A percentile compares a stretch with the other conserved stretches of the same genome.
Evolutionary conservation across 1,140 invertebrate genomes (phyloP).

Genomic region (Liolophura sinensis): DNA sequence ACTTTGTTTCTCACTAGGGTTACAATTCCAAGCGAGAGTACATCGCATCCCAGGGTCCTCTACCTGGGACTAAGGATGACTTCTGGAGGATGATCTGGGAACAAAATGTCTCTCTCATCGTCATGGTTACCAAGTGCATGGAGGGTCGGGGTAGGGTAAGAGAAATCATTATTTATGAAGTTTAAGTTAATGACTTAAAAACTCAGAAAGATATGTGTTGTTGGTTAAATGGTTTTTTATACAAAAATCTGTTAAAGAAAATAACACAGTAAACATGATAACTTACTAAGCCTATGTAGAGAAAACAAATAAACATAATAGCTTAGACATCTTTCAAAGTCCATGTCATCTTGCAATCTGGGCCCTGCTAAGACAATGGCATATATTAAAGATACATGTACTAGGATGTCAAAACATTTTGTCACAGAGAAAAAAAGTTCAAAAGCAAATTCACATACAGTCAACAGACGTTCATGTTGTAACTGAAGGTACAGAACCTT

Average conservation of each 20-base stretch:
- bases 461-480: no score
- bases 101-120: slow-evolving; percentile 96
- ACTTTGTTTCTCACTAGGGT: slow-evolving; percentile 61
- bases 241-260: not conserved
- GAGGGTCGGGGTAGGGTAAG: slow-evolving; percentile 82
- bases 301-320: not conserved
- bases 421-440: no score
- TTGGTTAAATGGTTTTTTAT: not conserved
- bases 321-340: slow-evolving; percentile 3
- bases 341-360: slow-evolving; percentile 1
- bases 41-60: slow-evolving; percentile 95
- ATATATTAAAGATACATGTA: no score
- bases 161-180: not conserved
- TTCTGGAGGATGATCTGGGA: slow-evolving; percentile 99
- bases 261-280: no score
- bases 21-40: slow-evolving; percentile 91
- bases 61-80: slow-evolving; percentile 93
- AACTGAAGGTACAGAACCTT: no score
- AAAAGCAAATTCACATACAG: no score
- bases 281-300: no score
- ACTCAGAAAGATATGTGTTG: not conserved
- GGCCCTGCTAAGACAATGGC: not conserved
- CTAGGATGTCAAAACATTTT: no score
- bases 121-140: slow-evolving; percentile 95
- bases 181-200: not conserved